These are phyloP conservation scores for Coleophora flavipennella DNA, from an alignment of 2,888 invertebrate species.

Conservation along the genomic window DNA sequence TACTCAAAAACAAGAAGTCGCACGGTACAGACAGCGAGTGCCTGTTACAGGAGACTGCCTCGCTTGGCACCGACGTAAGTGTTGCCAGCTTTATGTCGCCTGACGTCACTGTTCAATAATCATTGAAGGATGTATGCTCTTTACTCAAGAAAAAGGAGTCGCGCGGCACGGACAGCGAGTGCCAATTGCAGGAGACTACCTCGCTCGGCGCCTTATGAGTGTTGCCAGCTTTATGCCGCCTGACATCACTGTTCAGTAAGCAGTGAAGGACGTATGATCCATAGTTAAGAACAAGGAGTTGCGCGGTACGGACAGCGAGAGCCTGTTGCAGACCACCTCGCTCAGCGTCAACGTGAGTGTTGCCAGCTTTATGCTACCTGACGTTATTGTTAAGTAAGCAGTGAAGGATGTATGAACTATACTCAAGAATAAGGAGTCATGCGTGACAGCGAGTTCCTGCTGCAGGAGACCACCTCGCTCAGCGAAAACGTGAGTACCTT, in stretches of 20 bases:
- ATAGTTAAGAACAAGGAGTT: constrained; percentile 69
- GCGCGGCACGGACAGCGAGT: constrained; percentile 66
- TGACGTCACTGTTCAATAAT: too few relatives aligned
- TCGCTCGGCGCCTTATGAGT: constrained; percentile 63
- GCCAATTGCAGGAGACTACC: constrained; percentile 61
- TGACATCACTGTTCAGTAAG: too few relatives aligned
- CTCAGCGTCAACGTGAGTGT: constrained; percentile 59
- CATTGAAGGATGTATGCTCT: too few relatives aligned
- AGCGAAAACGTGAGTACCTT: too few relatives aligned
- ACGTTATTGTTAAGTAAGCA: too few relatives aligned
- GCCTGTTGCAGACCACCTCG: constrained; percentile 61
- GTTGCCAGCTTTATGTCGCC: too few relatives aligned
- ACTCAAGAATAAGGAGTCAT: constrained; percentile 66
- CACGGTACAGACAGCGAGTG: constrained; percentile 68
- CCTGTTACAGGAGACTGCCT: constrained; percentile 62
- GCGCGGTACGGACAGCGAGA: constrained; percentile 66
- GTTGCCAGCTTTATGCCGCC: too few relatives aligned
- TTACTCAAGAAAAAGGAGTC: constrained; percentile 69
- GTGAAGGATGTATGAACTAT: too few relatives aligned
- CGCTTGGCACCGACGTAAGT: constrained; percentile 62
- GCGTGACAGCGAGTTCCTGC: constrained; percentile 65
- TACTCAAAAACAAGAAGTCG: constrained; percentile 67
- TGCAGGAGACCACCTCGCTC: constrained; percentile 64
- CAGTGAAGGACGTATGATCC: too few relatives aligned
- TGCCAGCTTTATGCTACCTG: too few relatives aligned